Base-by-base conservation (phyloP, 2,888 invertebrate genomes). In the Apamea crenata region DNA sequence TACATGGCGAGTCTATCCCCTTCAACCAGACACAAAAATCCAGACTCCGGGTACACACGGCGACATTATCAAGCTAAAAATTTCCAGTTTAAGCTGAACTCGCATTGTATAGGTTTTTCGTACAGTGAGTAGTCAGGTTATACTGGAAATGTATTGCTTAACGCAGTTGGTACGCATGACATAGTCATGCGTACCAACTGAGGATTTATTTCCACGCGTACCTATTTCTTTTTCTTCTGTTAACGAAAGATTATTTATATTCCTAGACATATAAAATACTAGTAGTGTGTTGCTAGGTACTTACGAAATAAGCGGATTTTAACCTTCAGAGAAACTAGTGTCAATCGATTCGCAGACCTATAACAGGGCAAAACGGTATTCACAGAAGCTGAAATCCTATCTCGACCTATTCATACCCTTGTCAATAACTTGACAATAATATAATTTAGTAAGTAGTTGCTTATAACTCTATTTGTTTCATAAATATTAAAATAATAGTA, bases 351-450 rank as follows among this genome's bases (percentile, higher is more conserved):
- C 18, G 25, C 40, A 74, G 10, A 56, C 25, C 29, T 29, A n/a
- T 16, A 10, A 21, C 40, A 40, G 29, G 53, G 40, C 56, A 56
- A 29, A 12, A 7, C 18, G 10, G 40, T 56, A 25, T 25, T 74
- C 29, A 44, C 10, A 36, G 75, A 25, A 12, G n/a, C 56, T 44
- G 75, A 74, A 74, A 75, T 40, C 16, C 53, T 40, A 56, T 25
- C 53, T 44, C 56, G 7, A 44, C 14, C 29, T 5, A n/a, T 50
- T 50, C 18, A 32, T 25, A 74, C 29, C 10, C 12, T 12, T 40
- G 50, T 25, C 53, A 40, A 16, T 25, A 72, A 25, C 53, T 74
- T n/a, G n/a, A 36, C 14, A 36, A 74, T 36, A 40, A 50, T 40
- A 59, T n/a, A 12, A 59, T 29, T 29, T n/a, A 14, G 25, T 10